Conservation (phyloP, 2,797 vertebrate species). For the Sebastolobus altivelis region DNA sequence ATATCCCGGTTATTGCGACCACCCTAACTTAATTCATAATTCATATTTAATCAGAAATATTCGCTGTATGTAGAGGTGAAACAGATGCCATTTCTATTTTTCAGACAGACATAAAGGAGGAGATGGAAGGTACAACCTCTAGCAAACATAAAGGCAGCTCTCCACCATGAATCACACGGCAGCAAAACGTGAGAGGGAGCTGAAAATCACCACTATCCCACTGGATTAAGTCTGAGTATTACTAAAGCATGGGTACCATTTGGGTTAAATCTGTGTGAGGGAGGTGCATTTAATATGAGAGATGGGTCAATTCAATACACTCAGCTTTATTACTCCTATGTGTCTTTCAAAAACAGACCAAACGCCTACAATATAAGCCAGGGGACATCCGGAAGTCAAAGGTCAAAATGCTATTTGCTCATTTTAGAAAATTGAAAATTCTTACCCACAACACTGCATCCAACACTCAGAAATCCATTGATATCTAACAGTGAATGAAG, state of each 20-base stretch:
- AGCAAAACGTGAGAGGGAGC: slow-evolving; percentile 55
- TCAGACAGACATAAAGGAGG: slow-evolving; percentile 11
- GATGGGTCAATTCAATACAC: slow-evolving; percentile 77
- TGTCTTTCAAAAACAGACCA: slow-evolving; percentile 49
- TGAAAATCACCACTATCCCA: slow-evolving; percentile 54
- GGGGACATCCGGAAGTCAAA: slow-evolving; percentile 30
- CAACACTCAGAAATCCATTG: not conserved
- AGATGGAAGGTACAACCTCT: slow-evolving; percentile 21
- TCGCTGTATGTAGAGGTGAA: slow-evolving; percentile 24
- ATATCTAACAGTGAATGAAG: not conserved
- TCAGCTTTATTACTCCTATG: slow-evolving; percentile 66
- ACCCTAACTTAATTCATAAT: slow-evolving; percentile 17
- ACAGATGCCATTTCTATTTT: slow-evolving; percentile 23
- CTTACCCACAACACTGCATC: not conserved
- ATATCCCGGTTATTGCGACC: too few species aligned
- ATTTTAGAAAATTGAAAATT: slow-evolving; percentile 46
- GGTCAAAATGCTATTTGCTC: slow-evolving; percentile 47
- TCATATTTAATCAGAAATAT: slow-evolving; percentile 2
- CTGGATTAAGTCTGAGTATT: slow-evolving; percentile 73
- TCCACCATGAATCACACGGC: slow-evolving; percentile 48
- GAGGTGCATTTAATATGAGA: slow-evolving; percentile 75
- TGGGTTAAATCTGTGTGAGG: slow-evolving; percentile 66
- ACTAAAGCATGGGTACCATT: slow-evolving; percentile 55
- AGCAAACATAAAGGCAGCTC: slow-evolving; percentile 37
- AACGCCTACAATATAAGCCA: slow-evolving; percentile 40